Percentiles rank a stretch among this genome's conserved stretches.
Evolutionary conservation across 2,113 vertebrate genomes (phyloP).

Genomic region (Alligator mississippiensis): DNA sequence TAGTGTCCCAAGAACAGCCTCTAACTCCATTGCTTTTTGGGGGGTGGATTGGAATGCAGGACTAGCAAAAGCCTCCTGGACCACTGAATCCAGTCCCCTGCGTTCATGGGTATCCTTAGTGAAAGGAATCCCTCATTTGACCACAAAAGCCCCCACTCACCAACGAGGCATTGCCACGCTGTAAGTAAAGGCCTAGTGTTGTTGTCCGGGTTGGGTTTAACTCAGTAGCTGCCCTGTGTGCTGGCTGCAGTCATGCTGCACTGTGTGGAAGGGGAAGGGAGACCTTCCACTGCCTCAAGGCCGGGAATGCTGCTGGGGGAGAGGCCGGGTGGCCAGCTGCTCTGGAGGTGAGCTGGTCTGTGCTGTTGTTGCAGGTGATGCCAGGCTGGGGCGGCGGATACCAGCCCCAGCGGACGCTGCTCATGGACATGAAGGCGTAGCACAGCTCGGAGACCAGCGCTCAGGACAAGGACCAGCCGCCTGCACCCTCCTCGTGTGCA

Average conservation of each 20-base stretch:
- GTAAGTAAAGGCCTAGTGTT: fast-evolving
- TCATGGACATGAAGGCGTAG: constrained; percentile 81
- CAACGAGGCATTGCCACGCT: too few relatives aligned
- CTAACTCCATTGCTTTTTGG: not conserved
- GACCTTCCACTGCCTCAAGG: too few relatives aligned
- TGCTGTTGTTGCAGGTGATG: constrained; percentile 77
- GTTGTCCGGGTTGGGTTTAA: not conserved
- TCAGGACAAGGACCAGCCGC: not conserved
- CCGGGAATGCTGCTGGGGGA: not conserved
- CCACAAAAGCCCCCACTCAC: too few relatives aligned
- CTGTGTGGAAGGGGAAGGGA: too few relatives aligned
- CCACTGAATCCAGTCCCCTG: too few relatives aligned
- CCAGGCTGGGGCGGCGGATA: constrained; percentile 85
- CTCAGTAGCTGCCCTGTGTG: not conserved
- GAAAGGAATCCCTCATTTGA: too few relatives aligned
- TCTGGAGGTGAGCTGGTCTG: not conserved
- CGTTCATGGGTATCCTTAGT: too few relatives aligned
- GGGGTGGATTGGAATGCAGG: too few relatives aligned
- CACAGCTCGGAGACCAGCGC: not conserved
- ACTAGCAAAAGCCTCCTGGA: too few relatives aligned
- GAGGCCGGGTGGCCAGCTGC: not conserved
- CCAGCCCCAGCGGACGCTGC: constrained; percentile 82
- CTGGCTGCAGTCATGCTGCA: not conserved
- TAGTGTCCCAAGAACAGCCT: not conserved
- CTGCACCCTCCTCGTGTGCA: not conserved